phyloP scores from a whole-genome alignment of 2,113 vertebrate species.

The Campylorhamphus procurvoides region DNA sequence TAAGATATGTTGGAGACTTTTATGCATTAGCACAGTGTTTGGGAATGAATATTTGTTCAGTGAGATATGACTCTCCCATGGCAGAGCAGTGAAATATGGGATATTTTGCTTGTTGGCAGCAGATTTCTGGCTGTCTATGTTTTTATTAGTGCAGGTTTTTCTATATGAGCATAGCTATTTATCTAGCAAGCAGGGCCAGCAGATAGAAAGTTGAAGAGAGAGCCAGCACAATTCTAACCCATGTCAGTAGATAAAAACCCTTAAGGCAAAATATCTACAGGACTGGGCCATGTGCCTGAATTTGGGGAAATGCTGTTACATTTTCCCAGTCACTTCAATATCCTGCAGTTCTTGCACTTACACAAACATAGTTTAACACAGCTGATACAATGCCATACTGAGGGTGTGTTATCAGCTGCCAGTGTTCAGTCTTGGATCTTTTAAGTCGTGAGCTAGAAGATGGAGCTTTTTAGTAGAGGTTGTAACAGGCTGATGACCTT shows the following conservation, averaged over 20 bases:
- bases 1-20: slow-evolving; percentile 23
- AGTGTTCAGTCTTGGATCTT: not conserved
- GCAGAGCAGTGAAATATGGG: slow-evolving; percentile 57
- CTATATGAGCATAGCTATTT: slow-evolving; percentile 49
- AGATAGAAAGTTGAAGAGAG: slow-evolving; percentile 48
- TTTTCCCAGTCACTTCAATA: slow-evolving; percentile 30
- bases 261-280: not conserved
- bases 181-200: slow-evolving; percentile 46
- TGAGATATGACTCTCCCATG: slow-evolving; percentile 49
- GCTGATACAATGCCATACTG: not conserved
- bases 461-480: not conserved
- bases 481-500: not conserved
- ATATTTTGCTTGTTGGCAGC: slow-evolving; percentile 65
- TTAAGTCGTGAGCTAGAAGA: not conserved
- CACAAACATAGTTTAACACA: not conserved
- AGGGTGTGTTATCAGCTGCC: not conserved
- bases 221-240: slow-evolving; percentile 34
- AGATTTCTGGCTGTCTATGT: slow-evolving; percentile 56
- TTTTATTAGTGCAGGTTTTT: slow-evolving; percentile 66
- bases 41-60: slow-evolving; percentile 58
- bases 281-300: slow-evolving; percentile 30
- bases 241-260: slow-evolving; percentile 40
- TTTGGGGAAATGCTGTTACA: not conserved
- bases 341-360: slow-evolving; percentile 6
- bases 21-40: slow-evolving; percentile 31